A percentile compares a stretch with the other conserved stretches of the same genome.
These are phyloP conservation scores for Littorina saxatilis DNA, from an alignment of 1,140 invertebrate species.

Conservation along the genomic window DNA sequence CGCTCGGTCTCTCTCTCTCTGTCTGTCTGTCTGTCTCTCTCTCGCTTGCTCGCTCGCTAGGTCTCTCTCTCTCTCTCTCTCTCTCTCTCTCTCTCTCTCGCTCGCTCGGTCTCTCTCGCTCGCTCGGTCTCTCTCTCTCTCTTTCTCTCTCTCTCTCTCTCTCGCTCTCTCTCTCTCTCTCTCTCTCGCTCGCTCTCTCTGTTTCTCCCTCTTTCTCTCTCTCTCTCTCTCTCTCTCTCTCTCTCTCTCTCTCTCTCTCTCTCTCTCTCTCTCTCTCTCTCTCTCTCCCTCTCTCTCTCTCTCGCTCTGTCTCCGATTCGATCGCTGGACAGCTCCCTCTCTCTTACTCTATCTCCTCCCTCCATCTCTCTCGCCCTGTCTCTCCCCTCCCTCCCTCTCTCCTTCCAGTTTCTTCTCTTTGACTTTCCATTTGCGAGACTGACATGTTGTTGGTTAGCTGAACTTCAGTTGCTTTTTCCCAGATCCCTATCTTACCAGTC, in stretches of 20 bases:
- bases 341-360: neutral
- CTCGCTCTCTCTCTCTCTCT: neutral
- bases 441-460: too few species aligned
- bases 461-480: too few species aligned
- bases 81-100: neutral
- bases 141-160: neutral
- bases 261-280: slow-evolving; percentile 8
- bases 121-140: neutral
- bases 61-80: neutral
- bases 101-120: neutral
- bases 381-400: too few species aligned
- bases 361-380: neutral
- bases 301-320: neutral
- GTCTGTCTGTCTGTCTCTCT: neutral
- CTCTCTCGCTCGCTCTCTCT: neutral
- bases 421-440: too few species aligned
- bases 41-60: neutral
- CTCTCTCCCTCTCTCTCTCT: slow-evolving; percentile 15
- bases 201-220: neutral
- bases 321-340: too few species aligned
- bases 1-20: neutral
- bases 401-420: too few species aligned
- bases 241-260: slow-evolving; percentile 12
- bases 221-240: neutral
- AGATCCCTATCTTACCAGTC: too few species aligned